These are phyloP conservation scores for Notarius lentiginosus DNA, from an alignment of 2,113 vertebrate genomes.

Conservation along the genomic window DNA sequence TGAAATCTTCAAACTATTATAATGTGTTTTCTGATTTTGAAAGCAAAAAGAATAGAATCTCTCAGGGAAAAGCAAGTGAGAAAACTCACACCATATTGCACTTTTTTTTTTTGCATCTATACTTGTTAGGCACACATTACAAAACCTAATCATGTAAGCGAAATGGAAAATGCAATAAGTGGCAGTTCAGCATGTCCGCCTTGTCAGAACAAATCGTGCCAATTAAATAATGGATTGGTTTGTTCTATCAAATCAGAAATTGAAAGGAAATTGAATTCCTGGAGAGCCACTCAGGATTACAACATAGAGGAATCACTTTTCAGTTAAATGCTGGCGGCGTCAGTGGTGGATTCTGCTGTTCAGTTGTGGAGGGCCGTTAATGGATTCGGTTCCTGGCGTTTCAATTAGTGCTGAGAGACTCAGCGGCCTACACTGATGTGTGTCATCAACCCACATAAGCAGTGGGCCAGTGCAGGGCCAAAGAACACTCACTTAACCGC, in stretches of 20 bases:
- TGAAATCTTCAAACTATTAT: slow-evolving; percentile 20
- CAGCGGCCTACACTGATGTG: slow-evolving; percentile 49
- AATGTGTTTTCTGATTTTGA: slow-evolving; percentile 23
- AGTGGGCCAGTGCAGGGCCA: not conserved
- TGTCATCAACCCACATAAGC: slow-evolving; percentile 35
- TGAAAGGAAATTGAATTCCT: slow-evolving; percentile 66
- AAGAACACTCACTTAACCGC: slow-evolving; percentile 19
- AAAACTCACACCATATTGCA: slow-evolving; percentile 2
- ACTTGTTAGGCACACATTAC: slow-evolving; percentile 45
- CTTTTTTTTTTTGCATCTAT: slow-evolving; percentile 18
- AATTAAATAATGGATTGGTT: slow-evolving; percentile 71
- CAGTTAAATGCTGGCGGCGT: slow-evolving; percentile 59
- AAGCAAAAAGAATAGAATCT: not conserved
- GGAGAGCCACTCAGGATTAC: slow-evolving; percentile 60
- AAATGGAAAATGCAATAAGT: slow-evolving; percentile 51
- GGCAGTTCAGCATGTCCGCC: slow-evolving; percentile 57
- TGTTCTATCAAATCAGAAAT: slow-evolving; percentile 60
- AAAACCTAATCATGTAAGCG: slow-evolving; percentile 55
- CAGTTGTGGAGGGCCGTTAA: slow-evolving; percentile 61
- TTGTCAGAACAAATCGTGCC: slow-evolving; percentile 66
- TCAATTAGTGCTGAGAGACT: slow-evolving; percentile 67
- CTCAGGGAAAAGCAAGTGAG: slow-evolving; percentile 9
- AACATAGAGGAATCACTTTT: slow-evolving; percentile 60
- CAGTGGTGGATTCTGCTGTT: slow-evolving; percentile 57
- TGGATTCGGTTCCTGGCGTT: slow-evolving; percentile 64